Base-by-base conservation (phyloP, 1,140 invertebrate species). In the Brachionus sp. region DNA sequence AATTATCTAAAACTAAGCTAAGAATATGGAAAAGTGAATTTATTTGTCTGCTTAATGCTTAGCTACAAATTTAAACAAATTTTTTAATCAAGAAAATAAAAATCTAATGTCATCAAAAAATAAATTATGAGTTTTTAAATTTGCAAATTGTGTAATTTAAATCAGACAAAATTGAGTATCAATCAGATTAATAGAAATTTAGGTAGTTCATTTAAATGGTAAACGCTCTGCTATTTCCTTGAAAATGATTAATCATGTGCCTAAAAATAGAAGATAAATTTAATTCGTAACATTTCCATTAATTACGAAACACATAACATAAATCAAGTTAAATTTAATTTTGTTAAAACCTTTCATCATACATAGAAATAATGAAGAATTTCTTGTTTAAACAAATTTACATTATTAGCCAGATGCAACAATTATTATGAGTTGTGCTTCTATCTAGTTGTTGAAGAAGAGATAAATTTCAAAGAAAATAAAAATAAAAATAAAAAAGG, bases 341-440 rank as follows among this genome's bases (percentile, higher is more conserved):
- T 70, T 70, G 29, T 70, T 39, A 37, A 70, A 70, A 70, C 35
- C 66, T 70, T 70, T 70, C 66, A 70, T 39, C 35, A 70, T 70
- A 42, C 3, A 42, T 5, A 16, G n/a, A 70, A 70, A 70, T 70
- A 70, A 70, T 70, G 66, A 70, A 70, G 66, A 70, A 39, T 70
- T 70, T 70, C n/a, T 70, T 70, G 37, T 39, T 37, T 70, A 70
- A 70, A 70, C 66, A 70, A 70, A 70, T 70, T 70, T 70, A 37
- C 12, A 70, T 37, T 70, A 70, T 37, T 70, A 66, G 33, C 25
- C 33, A 5, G 25, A 16, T 66, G 50, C 19, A 16, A 0, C 6
- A 57, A 50, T 64, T 66, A 13, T 66, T 25, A 25, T 66, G 64
- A 57, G 50, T 57, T 19, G 29, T 29, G 50, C n/a, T 25, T 23